Conservation (phyloP, 1,140 invertebrate genomes). For the Helicoverpa zea region DNA sequence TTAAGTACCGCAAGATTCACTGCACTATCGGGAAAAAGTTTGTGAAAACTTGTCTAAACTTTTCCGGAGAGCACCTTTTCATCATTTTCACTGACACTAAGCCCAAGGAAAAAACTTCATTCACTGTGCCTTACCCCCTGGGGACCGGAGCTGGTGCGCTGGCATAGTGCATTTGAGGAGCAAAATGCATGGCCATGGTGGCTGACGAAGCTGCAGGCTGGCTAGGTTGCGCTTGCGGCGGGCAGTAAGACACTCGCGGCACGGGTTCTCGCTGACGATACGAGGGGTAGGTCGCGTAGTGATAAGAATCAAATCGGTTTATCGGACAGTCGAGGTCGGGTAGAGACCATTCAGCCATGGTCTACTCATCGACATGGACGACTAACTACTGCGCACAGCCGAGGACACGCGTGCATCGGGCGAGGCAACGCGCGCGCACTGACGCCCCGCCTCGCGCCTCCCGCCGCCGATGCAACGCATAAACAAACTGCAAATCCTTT, state of each 20-base stretch:
- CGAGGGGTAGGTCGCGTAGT: slow-evolving; percentile 48
- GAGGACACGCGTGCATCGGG: slow-evolving; percentile 69
- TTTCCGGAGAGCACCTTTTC: neutral
- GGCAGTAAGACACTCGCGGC: slow-evolving; percentile 19
- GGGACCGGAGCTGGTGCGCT: slow-evolving; percentile 30
- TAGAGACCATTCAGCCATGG: slow-evolving; percentile 68
- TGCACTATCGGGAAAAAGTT: neutral
- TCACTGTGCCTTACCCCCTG: slow-evolving; percentile 59
- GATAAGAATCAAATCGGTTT: slow-evolving; percentile 50
- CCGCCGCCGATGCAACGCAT: slow-evolving; percentile 63
- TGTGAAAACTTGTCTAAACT: slow-evolving; percentile 6
- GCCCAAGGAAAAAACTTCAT: slow-evolving; percentile 12
- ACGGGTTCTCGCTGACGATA: slow-evolving; percentile 55
- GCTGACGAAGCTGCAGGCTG: slow-evolving; percentile 34
- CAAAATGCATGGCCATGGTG: slow-evolving; percentile 39
- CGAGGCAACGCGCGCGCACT: slow-evolving; percentile 73
- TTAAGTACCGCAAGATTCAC: slow-evolving; percentile 7
- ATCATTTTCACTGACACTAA: neutral
- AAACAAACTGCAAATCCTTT: slow-evolving; percentile 78
- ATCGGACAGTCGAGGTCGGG: slow-evolving; percentile 59
- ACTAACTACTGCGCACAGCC: slow-evolving; percentile 59
- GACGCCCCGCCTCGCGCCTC: slow-evolving; percentile 62
- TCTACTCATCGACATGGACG: slow-evolving; percentile 50
- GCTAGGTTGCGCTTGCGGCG: slow-evolving; percentile 46
- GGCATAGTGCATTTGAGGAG: slow-evolving; percentile 21